Evolutionary conservation across 2,113 vertebrate species (phyloP).

Genomic region (Nycticorax nycticorax): DNA sequence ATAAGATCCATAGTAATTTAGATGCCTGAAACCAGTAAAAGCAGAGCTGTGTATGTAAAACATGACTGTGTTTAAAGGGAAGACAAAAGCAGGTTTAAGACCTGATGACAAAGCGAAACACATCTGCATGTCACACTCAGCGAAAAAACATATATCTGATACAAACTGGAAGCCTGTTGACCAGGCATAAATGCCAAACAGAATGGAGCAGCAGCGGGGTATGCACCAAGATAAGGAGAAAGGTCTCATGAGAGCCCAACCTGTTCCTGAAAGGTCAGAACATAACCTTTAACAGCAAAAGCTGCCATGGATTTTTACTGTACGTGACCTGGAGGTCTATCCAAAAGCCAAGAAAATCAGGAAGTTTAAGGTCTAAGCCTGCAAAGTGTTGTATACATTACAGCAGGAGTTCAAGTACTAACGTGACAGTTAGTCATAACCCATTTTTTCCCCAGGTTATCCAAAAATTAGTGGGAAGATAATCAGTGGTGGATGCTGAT

Average conservation of each 20-base stretch:
- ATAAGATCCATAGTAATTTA: background rate
- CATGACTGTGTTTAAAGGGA: background rate
- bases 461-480: background rate
- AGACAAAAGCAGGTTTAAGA: background rate
- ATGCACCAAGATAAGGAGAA: background rate
- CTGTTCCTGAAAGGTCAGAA: constrained; percentile 14
- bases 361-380: background rate
- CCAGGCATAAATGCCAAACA: background rate
- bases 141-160: background rate
- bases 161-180: background rate
- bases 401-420: background rate
- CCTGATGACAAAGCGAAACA: background rate
- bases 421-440: background rate
- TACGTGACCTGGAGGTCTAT: background rate
- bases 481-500: background rate
- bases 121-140: background rate
- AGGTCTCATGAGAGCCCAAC: background rate
- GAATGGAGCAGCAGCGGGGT: background rate
- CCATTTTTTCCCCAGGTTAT: background rate
- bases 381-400: background rate
- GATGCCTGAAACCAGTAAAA: background rate
- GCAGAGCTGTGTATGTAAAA: background rate
- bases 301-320: background rate
- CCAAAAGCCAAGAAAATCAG: background rate
- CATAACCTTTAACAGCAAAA: background rate